Percentiles rank a stretch among this genome's conserved stretches.
Conservation (phyloP, 2,888 invertebrate genomes). For the Coelinius sp. region DNA sequence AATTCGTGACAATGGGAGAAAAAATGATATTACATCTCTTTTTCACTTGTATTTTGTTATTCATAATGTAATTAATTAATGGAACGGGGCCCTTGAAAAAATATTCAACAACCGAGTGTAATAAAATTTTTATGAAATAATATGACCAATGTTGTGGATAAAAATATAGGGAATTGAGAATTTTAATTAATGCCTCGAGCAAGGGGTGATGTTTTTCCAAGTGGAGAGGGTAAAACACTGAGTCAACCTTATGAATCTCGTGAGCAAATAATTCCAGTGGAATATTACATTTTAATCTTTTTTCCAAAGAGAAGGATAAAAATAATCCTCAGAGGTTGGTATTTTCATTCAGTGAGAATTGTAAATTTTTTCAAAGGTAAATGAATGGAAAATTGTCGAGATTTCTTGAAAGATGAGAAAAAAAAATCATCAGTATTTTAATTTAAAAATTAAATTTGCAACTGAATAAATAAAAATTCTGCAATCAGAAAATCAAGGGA, state of each 20-base stretch:
- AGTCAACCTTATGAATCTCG: constrained; percentile 45
- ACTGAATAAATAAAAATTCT: neutral
- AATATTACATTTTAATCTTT: constrained; percentile 49
- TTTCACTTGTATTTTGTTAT: too few species aligned
- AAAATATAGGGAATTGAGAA: neutral
- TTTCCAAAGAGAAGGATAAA: constrained; percentile 38
- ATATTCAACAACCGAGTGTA: neutral
- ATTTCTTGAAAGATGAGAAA: neutral
- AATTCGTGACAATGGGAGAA: neutral
- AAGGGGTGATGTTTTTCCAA: neutral
- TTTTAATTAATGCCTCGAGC: constrained; percentile 7
- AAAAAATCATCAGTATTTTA: too few species aligned
- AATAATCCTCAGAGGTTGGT: constrained; percentile 5
- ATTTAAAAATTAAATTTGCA: neutral
- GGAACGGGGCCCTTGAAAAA: neutral
- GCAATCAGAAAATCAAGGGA: neutral
- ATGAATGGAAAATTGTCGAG: neutral
- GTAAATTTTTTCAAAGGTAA: neutral
- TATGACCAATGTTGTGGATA: neutral
- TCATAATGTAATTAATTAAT: neutral
- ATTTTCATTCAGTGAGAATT: neutral
- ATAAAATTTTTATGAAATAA: neutral
- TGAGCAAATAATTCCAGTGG: constrained; percentile 41
- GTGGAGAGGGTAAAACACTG: neutral
- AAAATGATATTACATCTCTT: neutral